Conservation (phyloP, 2,888 invertebrate genomes). For the Cheiracanthium punctorium region DNA sequence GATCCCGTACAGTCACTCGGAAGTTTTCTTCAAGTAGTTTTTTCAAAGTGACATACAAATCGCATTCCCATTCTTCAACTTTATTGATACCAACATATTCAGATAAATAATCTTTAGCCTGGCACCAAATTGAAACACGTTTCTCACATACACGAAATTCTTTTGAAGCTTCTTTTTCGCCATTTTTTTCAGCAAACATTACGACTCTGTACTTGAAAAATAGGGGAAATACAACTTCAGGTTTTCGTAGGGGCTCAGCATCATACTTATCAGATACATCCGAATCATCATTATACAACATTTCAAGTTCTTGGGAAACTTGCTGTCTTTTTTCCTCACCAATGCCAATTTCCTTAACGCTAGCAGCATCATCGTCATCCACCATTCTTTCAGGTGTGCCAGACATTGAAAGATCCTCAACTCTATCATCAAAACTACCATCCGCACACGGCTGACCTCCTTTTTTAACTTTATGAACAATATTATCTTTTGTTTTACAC, state of each 20-base stretch:
- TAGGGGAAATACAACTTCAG: slow-evolving; percentile 50
- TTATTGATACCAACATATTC: slow-evolving; percentile 21
- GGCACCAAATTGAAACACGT: slow-evolving; percentile 51
- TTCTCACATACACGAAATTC: slow-evolving; percentile 61
- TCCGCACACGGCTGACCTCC: slow-evolving; percentile 48
- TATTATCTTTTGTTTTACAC: slow-evolving; percentile 69
- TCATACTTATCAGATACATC: slow-evolving; percentile 40
- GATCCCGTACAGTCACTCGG: slow-evolving; percentile 53
- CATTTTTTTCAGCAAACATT: slow-evolving; percentile 33
- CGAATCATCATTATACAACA: slow-evolving; percentile 59
- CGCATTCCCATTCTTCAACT: slow-evolving; percentile 62
- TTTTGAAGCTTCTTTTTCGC: slow-evolving; percentile 49
- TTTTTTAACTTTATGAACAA: slow-evolving; percentile 65
- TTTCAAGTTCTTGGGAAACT: slow-evolving; percentile 59
- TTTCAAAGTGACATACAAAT: slow-evolving; percentile 61
- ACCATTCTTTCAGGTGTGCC: slow-evolving; percentile 32
- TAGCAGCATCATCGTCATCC: slow-evolving; percentile 20
- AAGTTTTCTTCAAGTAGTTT: slow-evolving; percentile 40
- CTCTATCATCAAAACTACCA: slow-evolving; percentile 48
- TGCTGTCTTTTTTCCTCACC: slow-evolving; percentile 39
- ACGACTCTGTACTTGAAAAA: slow-evolving; percentile 47
- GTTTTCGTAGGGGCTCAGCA: slow-evolving; percentile 23
- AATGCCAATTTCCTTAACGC: slow-evolving; percentile 12
- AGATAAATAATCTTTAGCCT: slow-evolving; percentile 42
- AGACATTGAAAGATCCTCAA: slow-evolving; percentile 34